Base-by-base conservation (phyloP, 2,888 invertebrate species). In the Pogonocherus hispidulus region DNA sequence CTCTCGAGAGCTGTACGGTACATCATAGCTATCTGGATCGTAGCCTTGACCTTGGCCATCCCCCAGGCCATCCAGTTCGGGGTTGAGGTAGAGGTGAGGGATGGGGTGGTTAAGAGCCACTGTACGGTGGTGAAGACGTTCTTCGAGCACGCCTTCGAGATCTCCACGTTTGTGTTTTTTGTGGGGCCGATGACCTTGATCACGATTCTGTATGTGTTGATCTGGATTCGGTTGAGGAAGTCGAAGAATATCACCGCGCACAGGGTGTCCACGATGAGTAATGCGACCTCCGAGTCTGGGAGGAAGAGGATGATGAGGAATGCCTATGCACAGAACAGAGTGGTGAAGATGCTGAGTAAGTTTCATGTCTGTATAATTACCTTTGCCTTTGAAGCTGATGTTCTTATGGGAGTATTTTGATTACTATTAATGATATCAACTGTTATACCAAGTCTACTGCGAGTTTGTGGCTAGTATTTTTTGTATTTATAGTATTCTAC, bases 121-220 rank as follows among this genome's bases (percentile, higher is more conserved):
- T 81, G 84, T 70, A 74, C 78, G 35, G 85, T 90, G 87, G 64
- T 64, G 0, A 87, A 90, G 35, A 51, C 51, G 1, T 68, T 75
- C n/a, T 84, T 91, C 22, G 90, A 91, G 68, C 91, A 93, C 85
- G 91, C 92, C 73, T 94, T 94, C 81, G 92, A 93, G 80, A 90
- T 94, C 76, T 94, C 95, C 14, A 92, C 92, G 76, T 91, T 92
- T 81, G 86, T 95, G 78, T 95, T 96, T 85, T 96, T 96, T 82
- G 91, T 94, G 35, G 90, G 92, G 46, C 96, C 96, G 1, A 95
- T 96, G 94, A 93, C 93, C 20, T 87, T 95, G 70, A 95, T 96
- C 81, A 91, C 92, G 20, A 92, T 94, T 67, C 86, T 96, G 73
- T 96, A 96, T 81, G 89, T 92, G 60, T 86, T 93, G 72, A 93